Evolutionary conservation across 2,113 vertebrate genomes (phyloP).

Genomic region (Bufo bufo): DNA sequence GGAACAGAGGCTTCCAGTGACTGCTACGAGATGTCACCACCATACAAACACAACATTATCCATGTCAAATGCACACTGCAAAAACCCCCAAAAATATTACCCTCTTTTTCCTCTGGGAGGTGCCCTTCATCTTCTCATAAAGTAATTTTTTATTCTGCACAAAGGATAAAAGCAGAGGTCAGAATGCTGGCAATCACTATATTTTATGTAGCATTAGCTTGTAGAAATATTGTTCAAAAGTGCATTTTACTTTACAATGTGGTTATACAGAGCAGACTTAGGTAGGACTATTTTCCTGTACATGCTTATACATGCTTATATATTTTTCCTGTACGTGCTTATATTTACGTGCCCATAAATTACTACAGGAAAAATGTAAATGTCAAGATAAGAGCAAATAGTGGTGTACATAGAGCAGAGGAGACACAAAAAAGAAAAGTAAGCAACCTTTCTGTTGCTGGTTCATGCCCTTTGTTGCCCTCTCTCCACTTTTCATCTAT

Average conservation of each 20-base stretch:
- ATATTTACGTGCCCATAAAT: too few relatives aligned
- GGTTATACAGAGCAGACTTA: too few relatives aligned
- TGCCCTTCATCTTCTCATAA: conserved; percentile 88
- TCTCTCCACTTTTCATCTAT: too few relatives aligned
- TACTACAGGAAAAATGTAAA: background rate
- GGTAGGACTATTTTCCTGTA: too few relatives aligned
- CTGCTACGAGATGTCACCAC: background rate
- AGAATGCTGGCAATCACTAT: background rate
- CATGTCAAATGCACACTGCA: background rate
- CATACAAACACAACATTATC: background rate
- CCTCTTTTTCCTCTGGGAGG: conserved; percentile 89
- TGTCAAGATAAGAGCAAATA: too few relatives aligned
- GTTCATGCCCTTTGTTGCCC: too few relatives aligned
- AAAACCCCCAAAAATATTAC: conserved; percentile 66
- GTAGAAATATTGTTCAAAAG: background rate
- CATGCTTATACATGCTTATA: too few relatives aligned
- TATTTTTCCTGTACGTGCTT: too few relatives aligned
- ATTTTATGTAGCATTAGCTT: background rate
- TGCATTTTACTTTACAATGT: too few relatives aligned
- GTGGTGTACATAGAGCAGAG: too few relatives aligned
- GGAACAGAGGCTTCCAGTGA: background rate
- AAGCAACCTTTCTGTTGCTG: too few relatives aligned
- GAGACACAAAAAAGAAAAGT: too few relatives aligned
- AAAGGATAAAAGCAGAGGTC: background rate
- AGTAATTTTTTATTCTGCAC: conserved; percentile 91